These are phyloP conservation scores for Ophion ellenae DNA, from an alignment of 2,888 invertebrate genomes.

Conservation along the genomic window DNA sequence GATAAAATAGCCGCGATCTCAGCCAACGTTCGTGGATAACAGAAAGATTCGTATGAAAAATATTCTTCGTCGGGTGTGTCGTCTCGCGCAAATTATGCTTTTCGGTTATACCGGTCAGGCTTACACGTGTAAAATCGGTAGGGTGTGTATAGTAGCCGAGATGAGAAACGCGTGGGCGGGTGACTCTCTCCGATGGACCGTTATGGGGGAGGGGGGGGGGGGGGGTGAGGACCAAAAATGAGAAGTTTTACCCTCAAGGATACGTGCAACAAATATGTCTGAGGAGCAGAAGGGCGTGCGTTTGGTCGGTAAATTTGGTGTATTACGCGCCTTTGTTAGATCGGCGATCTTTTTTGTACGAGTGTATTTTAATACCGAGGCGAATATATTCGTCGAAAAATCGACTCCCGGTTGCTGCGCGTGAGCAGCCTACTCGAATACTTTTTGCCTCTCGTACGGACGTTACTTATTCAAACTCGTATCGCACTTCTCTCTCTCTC, in stretches of 20 bases:
- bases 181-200: constrained; percentile 28
- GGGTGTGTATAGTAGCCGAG: constrained; percentile 32
- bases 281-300: neutral
- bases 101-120: constrained; percentile 45
- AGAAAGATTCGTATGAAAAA: neutral
- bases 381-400: constrained; percentile 49
- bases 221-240: neutral
- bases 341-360: neutral
- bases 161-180: constrained; percentile 44
- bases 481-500: neutral
- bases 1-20: neutral
- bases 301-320: neutral
- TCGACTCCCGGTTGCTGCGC: constrained; percentile 40
- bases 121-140: constrained; percentile 54
- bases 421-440: constrained; percentile 51
- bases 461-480: constrained; percentile 30
- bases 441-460: constrained; percentile 32
- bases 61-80: neutral
- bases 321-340: constrained; percentile 6
- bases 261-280: constrained; percentile 13
- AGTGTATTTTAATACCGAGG: constrained; percentile 28
- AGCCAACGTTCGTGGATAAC: too few species aligned
- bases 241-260: constrained; percentile 24
- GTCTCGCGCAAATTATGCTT: neutral
- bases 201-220: constrained; percentile 30